Evolutionary conservation across 2,113 vertebrate species (phyloP), one percentile per base, ranked within the genome.

Genomic region (Xiphophorus maculatus): DNA sequence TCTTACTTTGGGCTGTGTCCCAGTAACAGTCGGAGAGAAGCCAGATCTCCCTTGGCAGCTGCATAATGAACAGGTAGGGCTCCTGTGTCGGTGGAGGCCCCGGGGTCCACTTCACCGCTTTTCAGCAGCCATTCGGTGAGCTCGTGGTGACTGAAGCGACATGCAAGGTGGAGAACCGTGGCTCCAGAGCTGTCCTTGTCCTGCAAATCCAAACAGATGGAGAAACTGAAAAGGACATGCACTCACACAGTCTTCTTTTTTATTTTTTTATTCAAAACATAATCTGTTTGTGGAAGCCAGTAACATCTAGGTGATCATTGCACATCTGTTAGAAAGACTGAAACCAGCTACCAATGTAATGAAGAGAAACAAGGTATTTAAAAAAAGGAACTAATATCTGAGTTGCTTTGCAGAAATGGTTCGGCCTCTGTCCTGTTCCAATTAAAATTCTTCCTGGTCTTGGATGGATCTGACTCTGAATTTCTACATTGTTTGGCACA

Each of bases 1-100:
- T 54, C 92, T 97, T 97, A 99, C 98, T 95, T 95, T 88, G 97
- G 96, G 90, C 95, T 94, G 93, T 97, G 94, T 66, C 91, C 89
- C 74, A 97, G 27, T 74, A 99, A 95, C 71, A 98, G 96, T 74
- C 95, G 95, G 73, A 98, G 94, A 48, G 97, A 97, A 78, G 94
- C 89, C 77, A 98, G 94, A 92, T 99, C 97, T 85, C 97, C 98
- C 95, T 98, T 98, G 96, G 98, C 96, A 85, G 98, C 97, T 0
- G 98, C 97, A 0, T 99, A 99, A 91, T 99, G 98, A 77, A 98
- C 73, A 1, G 98, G 96, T 71, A 98, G 87, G 0, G 97, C 97
- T 1, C 98, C 97, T 0, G 95, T 96, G 68, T 98, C 96, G 0
- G 97, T 99, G 91, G 95, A 87, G 29, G 84, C 76, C 4, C 93